Percentiles rank a stretch among this genome's conserved stretches.
These are phyloP conservation scores for Dasypogon diadema DNA, from an alignment of 2,888 invertebrate species.

Conservation along the genomic window DNA sequence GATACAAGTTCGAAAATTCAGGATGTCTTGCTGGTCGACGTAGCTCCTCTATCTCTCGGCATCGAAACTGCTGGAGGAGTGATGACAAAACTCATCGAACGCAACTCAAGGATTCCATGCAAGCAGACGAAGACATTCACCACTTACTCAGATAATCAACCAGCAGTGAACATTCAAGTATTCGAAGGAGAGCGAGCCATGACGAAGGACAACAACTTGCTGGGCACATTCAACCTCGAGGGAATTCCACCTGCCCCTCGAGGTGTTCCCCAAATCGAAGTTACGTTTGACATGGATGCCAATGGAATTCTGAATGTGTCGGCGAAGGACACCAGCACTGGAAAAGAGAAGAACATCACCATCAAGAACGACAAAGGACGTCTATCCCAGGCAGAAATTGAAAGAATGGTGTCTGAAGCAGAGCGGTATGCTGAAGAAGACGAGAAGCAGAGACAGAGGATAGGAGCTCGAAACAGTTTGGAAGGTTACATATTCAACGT, in stretches of 20 bases:
- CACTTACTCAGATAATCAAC: slow-evolving; percentile 83
- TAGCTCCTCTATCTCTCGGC: slow-evolving; percentile 75
- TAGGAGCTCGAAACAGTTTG: slow-evolving; percentile 77
- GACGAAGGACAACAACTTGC: slow-evolving; percentile 91
- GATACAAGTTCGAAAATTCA: slow-evolving; percentile 77
- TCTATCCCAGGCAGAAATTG: slow-evolving; percentile 81
- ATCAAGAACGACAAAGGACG: slow-evolving; percentile 85
- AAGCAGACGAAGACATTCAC: slow-evolving; percentile 79
- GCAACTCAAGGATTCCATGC: slow-evolving; percentile 77
- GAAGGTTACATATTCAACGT: slow-evolving; percentile 77
- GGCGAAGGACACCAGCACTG: slow-evolving; percentile 75
- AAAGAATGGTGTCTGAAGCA: slow-evolving; percentile 79
- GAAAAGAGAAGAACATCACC: slow-evolving; percentile 78
- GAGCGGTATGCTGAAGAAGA: slow-evolving; percentile 79
- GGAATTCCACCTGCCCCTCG: slow-evolving; percentile 92
- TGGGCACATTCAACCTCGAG: slow-evolving; percentile 93
- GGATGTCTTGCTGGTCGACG: slow-evolving; percentile 76
- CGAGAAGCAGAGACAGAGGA: slow-evolving; percentile 74
- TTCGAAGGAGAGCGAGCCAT: slow-evolving; percentile 84
- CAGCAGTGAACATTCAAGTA: slow-evolving; percentile 78
- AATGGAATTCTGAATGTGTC: slow-evolving; percentile 93
- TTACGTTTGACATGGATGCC: slow-evolving; percentile 83
- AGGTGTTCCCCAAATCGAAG: slow-evolving; percentile 87
- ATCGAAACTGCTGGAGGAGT: slow-evolving; percentile 70
- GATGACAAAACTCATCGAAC: slow-evolving; percentile 78